Evolutionary conservation across 2,797 vertebrate species (phyloP).

Genomic region (Dendrocincla tyrannina): DNA sequence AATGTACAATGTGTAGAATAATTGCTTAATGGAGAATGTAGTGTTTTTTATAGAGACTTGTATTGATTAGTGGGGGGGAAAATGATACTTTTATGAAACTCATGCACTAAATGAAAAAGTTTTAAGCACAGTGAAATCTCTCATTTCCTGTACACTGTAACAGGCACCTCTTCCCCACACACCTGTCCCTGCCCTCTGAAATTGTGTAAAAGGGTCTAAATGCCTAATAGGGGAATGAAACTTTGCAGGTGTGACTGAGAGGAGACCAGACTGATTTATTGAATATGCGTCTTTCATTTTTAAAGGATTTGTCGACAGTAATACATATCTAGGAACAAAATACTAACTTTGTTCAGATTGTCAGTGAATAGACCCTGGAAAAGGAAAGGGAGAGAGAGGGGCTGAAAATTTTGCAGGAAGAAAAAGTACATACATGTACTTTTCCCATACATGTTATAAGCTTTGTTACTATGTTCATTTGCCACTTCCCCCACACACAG

Average conservation of each 20-base stretch:
- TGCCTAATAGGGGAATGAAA: neutral
- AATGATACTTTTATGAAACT: neutral
- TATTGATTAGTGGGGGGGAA: neutral
- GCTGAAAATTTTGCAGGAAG: neutral
- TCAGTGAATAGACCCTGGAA: neutral
- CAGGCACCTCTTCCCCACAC: rapidly evolving
- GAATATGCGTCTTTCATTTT: neutral
- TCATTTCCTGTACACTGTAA: neutral
- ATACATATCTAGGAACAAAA: neutral
- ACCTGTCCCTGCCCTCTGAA: neutral
- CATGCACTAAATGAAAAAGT: neutral
- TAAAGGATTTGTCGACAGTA: neutral
- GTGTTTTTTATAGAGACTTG: neutral
- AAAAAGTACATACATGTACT: no score
- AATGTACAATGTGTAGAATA: neutral
- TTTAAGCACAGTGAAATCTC: neutral
- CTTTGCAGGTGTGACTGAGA: neutral
- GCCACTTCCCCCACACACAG: rapidly evolving
- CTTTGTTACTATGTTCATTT: rapidly evolving
- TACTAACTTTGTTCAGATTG: neutral
- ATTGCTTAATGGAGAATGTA: neutral
- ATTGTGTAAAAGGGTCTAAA: neutral
- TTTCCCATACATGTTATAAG: neutral
- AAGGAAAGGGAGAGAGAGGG: neutral
- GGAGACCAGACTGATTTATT: neutral